phyloP scores from a whole-genome alignment of 2,888 invertebrate genomes.

The Dichetophora obliterata region DNA sequence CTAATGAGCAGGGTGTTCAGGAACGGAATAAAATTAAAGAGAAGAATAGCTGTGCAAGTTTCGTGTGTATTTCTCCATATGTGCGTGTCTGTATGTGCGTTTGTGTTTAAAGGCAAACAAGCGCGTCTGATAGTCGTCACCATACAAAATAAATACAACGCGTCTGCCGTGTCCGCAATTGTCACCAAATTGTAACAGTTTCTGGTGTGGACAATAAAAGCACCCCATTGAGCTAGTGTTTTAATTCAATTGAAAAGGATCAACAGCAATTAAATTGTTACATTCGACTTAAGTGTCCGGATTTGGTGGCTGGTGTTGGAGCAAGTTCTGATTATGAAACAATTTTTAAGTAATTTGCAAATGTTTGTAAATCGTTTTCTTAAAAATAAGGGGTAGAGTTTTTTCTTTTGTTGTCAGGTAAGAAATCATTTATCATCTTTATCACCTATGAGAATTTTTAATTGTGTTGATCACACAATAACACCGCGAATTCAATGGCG shows the following conservation, averaged over 20 bases:
- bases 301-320: too few species aligned
- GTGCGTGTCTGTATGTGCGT: not conserved
- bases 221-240: not conserved
- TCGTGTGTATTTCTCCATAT: not conserved
- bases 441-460: too few species aligned
- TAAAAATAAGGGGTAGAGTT: too few species aligned
- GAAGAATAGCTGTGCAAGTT: not conserved
- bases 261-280: too few species aligned
- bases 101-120: not conserved
- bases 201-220: not conserved
- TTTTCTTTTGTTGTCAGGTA: too few species aligned
- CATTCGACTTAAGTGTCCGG: too few species aligned
- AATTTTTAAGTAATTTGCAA: too few species aligned
- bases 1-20: not conserved
- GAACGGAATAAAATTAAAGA: not conserved
- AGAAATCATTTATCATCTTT: too few species aligned
- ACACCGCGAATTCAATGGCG: too few species aligned
- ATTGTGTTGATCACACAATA: too few species aligned
- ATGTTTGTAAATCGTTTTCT: too few species aligned
- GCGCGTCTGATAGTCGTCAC: not conserved
- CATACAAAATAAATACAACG: not conserved
- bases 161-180: not conserved
- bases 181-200: constrained; percentile 13
- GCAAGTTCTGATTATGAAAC: too few species aligned
- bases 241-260: not conserved